Evolutionary conservation across 1,140 invertebrate genomes (phyloP), one percentile per base, ranked within the genome.

Genomic region (Phthorimaea operculella): DNA sequence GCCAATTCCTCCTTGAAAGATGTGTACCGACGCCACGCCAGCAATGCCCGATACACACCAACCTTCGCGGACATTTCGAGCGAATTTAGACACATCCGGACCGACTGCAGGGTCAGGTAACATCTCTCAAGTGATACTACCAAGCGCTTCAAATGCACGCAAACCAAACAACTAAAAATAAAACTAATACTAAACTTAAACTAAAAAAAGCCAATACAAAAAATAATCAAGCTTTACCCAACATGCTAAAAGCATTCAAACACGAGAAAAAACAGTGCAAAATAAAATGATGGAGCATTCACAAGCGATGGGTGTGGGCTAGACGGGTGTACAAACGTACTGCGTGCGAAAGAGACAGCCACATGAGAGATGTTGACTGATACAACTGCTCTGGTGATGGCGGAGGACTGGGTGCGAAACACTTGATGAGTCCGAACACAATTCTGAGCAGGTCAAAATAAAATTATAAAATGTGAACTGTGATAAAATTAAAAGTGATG

Each of bases 331-430:
- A 68, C 21, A 28, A 28, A 28, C 21, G 21, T 28, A 28, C 56
- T 68, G 74, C 81, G 79, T 84, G 79, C 76, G 21, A 57, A 59
- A 66, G 58, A 60, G 58, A 64, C 58, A 75, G 74, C 78, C 81
- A 83, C 76, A 81, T 85, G 82, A 85, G 82, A 85, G 82, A 85
- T 85, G 79, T 82, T 71, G 70, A 76, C 78, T 83, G 74, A 74
- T 63, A 63, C 48, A 60, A 61, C 63, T 71, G 73, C 60, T 58
- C 52, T 65, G 55, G 64, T 54, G 63, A 21, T 21, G 21, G 15
- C 4, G 15, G 36, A 39, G 36, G 36, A 28, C 21, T 28, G 21
- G 21, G 21, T 28, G 21, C 6, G 21, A 28, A 28, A 28, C 21
- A 28, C 21, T 28, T 28, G 21, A 28, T 28, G 21, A 28, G 21